phyloP scores from a whole-genome alignment of 2,888 invertebrate species.

The Icerya purchasi region DNA sequence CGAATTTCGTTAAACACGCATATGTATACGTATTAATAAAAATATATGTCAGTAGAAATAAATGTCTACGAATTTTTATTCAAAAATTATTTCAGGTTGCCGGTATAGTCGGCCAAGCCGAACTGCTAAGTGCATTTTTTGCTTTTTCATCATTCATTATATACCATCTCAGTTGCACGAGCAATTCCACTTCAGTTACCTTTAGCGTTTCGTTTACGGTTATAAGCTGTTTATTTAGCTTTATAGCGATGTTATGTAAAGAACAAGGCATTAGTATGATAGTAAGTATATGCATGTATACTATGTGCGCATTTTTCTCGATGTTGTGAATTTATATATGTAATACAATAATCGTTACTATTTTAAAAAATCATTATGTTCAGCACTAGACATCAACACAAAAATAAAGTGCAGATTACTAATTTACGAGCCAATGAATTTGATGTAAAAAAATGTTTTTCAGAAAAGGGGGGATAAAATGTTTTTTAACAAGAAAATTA shows the following conservation, averaged over 20 bases:
- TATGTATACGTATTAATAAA: too few species aligned
- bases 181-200: conserved; percentile 20
- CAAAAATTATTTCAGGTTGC: too few species aligned
- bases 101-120: conserved; percentile 81
- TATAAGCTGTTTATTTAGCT: conserved; percentile 24
- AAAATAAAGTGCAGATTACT: too few species aligned
- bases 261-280: conserved; percentile 80
- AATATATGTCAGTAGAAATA: too few species aligned
- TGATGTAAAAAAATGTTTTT: too few species aligned
- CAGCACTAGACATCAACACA: too few species aligned
- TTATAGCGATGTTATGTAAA: conserved; percentile 62
- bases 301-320: background rate
- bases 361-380: background rate
- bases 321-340: background rate
- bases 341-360: background rate
- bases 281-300: conserved; percentile 35
- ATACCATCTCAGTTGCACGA: conserved; percentile 31
- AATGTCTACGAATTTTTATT: too few species aligned
- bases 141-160: conserved; percentile 46
- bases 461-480: too few species aligned
- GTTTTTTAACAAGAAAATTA: too few species aligned
- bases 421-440: too few species aligned
- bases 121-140: conserved; percentile 59
- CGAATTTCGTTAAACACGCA: too few species aligned
- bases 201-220: conserved; percentile 19